Percentiles rank a stretch among this genome's conserved stretches.
phyloP scores from a whole-genome alignment of 2,113 vertebrate genomes.

The Nibea coibor region DNA sequence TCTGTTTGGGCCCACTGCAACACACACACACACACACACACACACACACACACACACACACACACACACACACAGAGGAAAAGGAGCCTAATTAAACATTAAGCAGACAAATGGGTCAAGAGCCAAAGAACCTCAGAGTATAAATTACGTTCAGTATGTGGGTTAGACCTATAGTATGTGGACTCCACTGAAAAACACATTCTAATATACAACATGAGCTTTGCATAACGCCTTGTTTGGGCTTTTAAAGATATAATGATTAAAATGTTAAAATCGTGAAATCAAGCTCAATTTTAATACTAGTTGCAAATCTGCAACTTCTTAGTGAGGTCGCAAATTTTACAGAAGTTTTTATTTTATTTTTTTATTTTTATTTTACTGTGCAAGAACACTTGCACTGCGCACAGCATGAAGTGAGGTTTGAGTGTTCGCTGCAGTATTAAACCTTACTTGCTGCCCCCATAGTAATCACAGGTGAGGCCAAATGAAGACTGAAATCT shows the following conservation, averaged over 20 bases:
- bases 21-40: not conserved
- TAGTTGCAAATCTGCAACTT: not conserved
- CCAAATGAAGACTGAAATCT: not conserved
- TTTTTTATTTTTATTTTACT: too few relatives aligned
- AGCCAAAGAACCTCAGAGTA: not conserved
- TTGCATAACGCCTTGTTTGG: not conserved
- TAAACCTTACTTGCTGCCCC: not conserved
- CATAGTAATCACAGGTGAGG: not conserved
- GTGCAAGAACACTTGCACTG: not conserved
- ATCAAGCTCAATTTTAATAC: not conserved
- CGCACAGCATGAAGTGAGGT: not conserved
- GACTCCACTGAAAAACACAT: not conserved
- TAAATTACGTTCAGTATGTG: not conserved
- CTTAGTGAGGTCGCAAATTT: not conserved
- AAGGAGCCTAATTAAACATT: not conserved
- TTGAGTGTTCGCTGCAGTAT: not conserved
- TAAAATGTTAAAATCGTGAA: not conserved
- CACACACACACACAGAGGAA: not conserved
- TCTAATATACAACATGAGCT: not conserved
- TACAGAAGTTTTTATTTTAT: not conserved
- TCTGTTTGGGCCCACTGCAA: constrained; percentile 87
- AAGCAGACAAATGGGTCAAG: not conserved
- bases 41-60: too few relatives aligned
- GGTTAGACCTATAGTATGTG: not conserved
- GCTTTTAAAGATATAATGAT: not conserved